A percentile compares a stretch with the other conserved stretches of the same genome.
Evolutionary conservation across 1,140 invertebrate genomes (phyloP).

Genomic region (Capitella teleta): DNA sequence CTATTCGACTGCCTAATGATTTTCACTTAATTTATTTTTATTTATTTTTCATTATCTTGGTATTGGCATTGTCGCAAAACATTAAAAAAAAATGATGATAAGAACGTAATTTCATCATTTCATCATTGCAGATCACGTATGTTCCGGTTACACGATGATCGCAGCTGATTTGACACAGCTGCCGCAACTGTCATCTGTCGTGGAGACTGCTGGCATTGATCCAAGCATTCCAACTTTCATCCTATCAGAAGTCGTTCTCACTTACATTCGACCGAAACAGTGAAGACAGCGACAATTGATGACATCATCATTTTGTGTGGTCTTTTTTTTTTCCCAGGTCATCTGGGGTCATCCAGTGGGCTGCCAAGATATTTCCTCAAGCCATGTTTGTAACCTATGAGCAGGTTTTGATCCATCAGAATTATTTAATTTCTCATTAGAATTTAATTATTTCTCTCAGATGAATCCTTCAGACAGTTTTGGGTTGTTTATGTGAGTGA

Average conservation of each 20-base stretch:
- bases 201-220: constrained; percentile 24
- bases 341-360: constrained; percentile 40
- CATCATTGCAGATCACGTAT: constrained; percentile 25
- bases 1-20: too few relatives aligned
- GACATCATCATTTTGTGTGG: background rate
- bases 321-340: constrained; percentile 31
- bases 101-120: too few relatives aligned
- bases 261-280: constrained; percentile 32
- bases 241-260: constrained; percentile 45
- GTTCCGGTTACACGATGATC: constrained; percentile 25
- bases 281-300: constrained; percentile 2
- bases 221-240: constrained; percentile 39
- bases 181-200: constrained; percentile 22
- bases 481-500: constrained; percentile 45
- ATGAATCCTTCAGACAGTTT: constrained; percentile 44
- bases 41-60: too few relatives aligned
- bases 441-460: too few relatives aligned
- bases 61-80: too few relatives aligned
- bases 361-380: constrained; percentile 34
- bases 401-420: constrained; percentile 31
- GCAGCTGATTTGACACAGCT: constrained; percentile 35
- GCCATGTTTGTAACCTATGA: constrained; percentile 45
- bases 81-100: too few relatives aligned
- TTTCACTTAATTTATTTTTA: too few relatives aligned
- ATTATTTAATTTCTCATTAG: too few relatives aligned